A percentile compares a stretch with the other conserved stretches of the same genome.
These are phyloP conservation scores for Pelobates cultripes DNA, from an alignment of 2,797 vertebrate species.

Conservation along the genomic window DNA sequence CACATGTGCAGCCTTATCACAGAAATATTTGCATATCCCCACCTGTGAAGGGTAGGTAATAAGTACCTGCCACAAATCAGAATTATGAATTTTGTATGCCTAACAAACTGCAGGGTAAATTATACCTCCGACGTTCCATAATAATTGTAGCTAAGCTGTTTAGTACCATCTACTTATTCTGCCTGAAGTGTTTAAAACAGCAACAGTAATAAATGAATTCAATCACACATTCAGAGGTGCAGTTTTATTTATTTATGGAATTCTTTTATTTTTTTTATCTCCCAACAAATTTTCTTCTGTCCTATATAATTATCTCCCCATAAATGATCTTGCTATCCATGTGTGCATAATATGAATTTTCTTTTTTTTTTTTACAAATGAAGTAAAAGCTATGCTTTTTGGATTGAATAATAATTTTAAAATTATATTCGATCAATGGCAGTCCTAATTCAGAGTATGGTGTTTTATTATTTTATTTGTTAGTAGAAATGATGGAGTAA, in stretches of 20 bases:
- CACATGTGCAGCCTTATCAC: conserved; percentile 72
- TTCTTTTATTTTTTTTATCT: conserved; percentile 40
- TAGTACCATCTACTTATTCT: conserved; percentile 84
- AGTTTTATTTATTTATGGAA: conserved; percentile 54
- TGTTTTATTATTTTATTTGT: too few relatives aligned
- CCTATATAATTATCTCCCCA: conserved; percentile 76
- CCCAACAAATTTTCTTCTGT: conserved; percentile 58
- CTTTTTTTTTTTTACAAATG: too few relatives aligned
- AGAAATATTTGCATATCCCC: conserved; percentile 86
- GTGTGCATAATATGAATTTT: conserved; percentile 2
- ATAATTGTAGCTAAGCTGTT: conserved; percentile 88
- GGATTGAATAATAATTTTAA: too few relatives aligned
- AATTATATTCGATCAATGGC: too few relatives aligned
- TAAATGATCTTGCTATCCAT: conserved; percentile 62
- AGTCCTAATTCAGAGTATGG: too few relatives aligned
- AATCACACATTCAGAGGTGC: conserved; percentile 74
- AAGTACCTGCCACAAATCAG: conserved; percentile 86
- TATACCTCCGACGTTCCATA: conserved; percentile 83
- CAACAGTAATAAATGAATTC: conserved; percentile 84
- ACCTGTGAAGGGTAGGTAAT: conserved; percentile 86
- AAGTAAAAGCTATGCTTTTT: too few relatives aligned
- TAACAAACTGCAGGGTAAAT: conserved; percentile 84
- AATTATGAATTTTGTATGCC: conserved; percentile 84
- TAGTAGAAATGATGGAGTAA: too few relatives aligned
- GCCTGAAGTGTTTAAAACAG: conserved; percentile 80